phyloP scores from a whole-genome alignment of 2,797 vertebrate genomes.

The Brotula barbata region DNA sequence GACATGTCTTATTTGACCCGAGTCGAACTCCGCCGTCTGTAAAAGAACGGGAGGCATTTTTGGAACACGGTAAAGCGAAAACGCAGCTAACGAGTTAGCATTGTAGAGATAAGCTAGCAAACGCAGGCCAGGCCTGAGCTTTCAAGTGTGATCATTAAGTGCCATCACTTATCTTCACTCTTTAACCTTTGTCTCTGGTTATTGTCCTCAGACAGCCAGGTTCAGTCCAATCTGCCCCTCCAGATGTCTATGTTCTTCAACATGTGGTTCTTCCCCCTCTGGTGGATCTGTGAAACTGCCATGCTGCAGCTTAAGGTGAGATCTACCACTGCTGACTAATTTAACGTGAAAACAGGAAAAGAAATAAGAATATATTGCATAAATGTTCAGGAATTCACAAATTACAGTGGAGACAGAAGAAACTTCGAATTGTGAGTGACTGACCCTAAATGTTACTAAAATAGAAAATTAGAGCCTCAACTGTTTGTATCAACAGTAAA shows the following conservation, averaged over 20 bases:
- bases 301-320: constrained; percentile 91
- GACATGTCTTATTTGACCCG: constrained; percentile 77
- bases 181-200: background rate
- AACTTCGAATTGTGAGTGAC: no score
- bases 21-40: constrained; percentile 41
- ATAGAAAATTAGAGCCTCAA: no score
- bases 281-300: constrained; percentile 88
- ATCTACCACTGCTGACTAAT: no score
- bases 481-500: no score
- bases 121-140: background rate
- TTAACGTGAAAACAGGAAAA: no score
- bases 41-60: constrained; percentile 53
- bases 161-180: no score
- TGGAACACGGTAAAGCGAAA: constrained; percentile 63
- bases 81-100: constrained; percentile 32
- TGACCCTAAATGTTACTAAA: no score
- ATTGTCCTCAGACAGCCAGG: constrained; percentile 78
- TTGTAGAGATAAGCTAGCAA: background rate
- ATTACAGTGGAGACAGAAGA: no score
- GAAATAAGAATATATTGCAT: no score
- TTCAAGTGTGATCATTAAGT: no score
- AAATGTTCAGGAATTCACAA: no score
- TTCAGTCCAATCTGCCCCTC: constrained; percentile 88
- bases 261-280: constrained; percentile 91
- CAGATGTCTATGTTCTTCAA: constrained; percentile 98